Conservation (phyloP, 2,113 vertebrate genomes). For the Lanius ludovicianus region DNA sequence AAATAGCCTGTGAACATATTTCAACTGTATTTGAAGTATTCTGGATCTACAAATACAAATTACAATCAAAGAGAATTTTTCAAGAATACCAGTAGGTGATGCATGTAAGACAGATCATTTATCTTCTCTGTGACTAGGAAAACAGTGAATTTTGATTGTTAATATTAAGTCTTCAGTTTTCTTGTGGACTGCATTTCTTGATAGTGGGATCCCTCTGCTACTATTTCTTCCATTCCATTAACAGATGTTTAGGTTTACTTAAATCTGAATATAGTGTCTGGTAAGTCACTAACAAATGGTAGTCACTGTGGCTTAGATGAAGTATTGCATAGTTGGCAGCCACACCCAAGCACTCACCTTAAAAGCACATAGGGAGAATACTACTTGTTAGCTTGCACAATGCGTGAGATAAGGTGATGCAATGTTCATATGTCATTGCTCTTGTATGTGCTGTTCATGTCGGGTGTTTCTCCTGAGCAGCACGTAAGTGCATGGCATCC, state of each 20-base stretch:
- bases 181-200: neutral
- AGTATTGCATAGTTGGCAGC: neutral
- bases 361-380: neutral
- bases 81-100: neutral
- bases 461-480: neutral
- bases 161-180: neutral
- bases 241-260: neutral
- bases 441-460: neutral
- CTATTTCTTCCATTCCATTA: neutral
- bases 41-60: neutral
- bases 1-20: neutral
- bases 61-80: neutral
- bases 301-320: neutral
- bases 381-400: slow-evolving; percentile 30
- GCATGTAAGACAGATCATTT: neutral
- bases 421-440: neutral
- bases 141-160: neutral
- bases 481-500: neutral
- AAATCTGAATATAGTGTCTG: neutral
- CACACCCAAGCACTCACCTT: slow-evolving; percentile 38
- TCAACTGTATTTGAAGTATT: neutral
- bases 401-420: neutral
- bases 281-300: neutral
- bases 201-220: neutral
- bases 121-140: neutral